Evolutionary conservation across 2,113 vertebrate genomes (phyloP).

Genomic region (Ascaphus truei): DNA sequence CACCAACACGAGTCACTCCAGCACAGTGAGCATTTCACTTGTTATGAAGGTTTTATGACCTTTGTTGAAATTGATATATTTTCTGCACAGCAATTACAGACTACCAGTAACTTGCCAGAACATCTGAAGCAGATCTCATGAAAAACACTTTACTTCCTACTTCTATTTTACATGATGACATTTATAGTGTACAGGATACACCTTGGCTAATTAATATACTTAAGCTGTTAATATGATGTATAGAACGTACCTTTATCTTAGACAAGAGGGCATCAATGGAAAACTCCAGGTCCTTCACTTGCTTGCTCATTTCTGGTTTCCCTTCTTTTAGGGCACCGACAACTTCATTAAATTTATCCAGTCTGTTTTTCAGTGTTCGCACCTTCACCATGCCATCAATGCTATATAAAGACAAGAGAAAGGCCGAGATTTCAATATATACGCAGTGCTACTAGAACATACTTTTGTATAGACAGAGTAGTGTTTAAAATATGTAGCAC

Average conservation of each 20-base stretch:
- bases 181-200: neutral
- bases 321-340: constrained; percentile 86
- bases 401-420: constrained; percentile 51
- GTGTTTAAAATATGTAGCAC: too few species aligned
- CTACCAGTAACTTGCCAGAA: neutral
- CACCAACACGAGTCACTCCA: neutral
- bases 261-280: constrained; percentile 74
- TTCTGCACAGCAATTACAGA: constrained; percentile 19
- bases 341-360: constrained; percentile 84
- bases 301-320: constrained; percentile 81
- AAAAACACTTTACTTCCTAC: constrained; percentile 5
- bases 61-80: constrained; percentile 13
- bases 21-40: constrained; percentile 3
- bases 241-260: constrained; percentile 87
- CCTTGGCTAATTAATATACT: too few species aligned
- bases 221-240: too few species aligned
- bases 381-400: constrained; percentile 91
- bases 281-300: constrained; percentile 77
- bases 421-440: neutral
- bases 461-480: too few species aligned
- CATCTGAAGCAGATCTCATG: constrained; percentile 1
- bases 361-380: constrained; percentile 76
- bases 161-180: constrained; percentile 2
- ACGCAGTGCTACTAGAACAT: too few species aligned
- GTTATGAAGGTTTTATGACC: constrained; percentile 7